Evolutionary conservation across 1,140 invertebrate species (phyloP).

Genomic region (Drosophila micromelanica): DNA sequence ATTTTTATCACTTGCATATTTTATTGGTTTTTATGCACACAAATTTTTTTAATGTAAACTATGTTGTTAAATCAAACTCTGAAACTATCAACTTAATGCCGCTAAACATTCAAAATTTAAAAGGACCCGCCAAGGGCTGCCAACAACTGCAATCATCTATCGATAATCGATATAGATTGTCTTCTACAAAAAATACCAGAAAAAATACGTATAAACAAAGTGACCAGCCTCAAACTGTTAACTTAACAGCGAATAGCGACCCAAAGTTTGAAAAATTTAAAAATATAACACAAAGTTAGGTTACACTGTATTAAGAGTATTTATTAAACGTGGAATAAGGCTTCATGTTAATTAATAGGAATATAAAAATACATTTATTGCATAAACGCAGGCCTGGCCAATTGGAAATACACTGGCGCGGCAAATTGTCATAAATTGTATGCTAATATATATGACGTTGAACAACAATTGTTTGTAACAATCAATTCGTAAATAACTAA

Average conservation of each 20-base stretch:
- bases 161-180: conserved; percentile 11
- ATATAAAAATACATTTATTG: conserved; percentile 35
- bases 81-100: too few species aligned
- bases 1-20: too few species aligned
- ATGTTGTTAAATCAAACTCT: too few species aligned
- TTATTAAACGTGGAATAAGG: conserved; percentile 14
- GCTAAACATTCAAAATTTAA: conserved; percentile 5
- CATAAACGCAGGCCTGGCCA: background rate
- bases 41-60: too few species aligned
- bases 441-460: background rate
- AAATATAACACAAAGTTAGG: too few species aligned
- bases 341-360: conserved; percentile 13
- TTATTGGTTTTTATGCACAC: too few species aligned
- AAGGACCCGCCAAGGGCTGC: conserved; percentile 10
- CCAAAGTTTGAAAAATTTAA: background rate
- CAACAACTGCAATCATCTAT: background rate
- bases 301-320: background rate
- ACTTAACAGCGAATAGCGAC: conserved; percentile 23
- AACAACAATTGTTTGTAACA: conserved; percentile 18
- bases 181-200: conserved; percentile 16
- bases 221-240: conserved; percentile 11
- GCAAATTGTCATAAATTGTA: background rate
- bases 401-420: background rate
- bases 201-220: conserved; percentile 7
- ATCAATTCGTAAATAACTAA: conserved; percentile 13